phyloP scores from a whole-genome alignment of 2,888 invertebrate genomes.

The Argynnis bischoffii region DNA sequence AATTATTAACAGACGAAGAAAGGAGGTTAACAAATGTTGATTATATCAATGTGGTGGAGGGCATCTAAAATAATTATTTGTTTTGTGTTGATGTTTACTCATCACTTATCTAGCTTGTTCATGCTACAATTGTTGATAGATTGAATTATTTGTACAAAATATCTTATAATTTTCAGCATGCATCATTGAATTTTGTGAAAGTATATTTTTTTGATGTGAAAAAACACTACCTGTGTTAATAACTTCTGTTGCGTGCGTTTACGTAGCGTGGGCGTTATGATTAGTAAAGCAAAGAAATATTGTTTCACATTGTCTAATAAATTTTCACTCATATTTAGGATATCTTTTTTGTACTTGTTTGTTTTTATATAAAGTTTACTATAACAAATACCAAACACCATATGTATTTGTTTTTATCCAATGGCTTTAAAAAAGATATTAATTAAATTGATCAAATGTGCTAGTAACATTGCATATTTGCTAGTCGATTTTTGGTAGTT shows the following conservation, averaged over 20 bases:
- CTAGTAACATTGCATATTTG: no score
- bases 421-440: no score
- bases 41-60: constrained; percentile 63
- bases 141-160: not conserved
- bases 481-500: no score
- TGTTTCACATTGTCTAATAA: no score
- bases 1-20: constrained; percentile 87
- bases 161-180: not conserved
- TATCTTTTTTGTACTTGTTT: no score
- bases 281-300: constrained; percentile 14
- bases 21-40: constrained; percentile 80
- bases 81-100: constrained; percentile 28
- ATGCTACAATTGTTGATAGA: not conserved
- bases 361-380: no score
- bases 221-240: not conserved
- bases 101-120: constrained; percentile 13
- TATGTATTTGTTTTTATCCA: no score
- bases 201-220: not conserved
- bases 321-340: no score
- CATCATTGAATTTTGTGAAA: not conserved
- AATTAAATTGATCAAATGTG: no score
- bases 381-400: no score
- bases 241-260: not conserved
- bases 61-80: constrained; percentile 46
- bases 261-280: not conserved